Evolutionary conservation across 2,797 vertebrate species (phyloP).

Genomic region (Cetoscarus ocellatus): DNA sequence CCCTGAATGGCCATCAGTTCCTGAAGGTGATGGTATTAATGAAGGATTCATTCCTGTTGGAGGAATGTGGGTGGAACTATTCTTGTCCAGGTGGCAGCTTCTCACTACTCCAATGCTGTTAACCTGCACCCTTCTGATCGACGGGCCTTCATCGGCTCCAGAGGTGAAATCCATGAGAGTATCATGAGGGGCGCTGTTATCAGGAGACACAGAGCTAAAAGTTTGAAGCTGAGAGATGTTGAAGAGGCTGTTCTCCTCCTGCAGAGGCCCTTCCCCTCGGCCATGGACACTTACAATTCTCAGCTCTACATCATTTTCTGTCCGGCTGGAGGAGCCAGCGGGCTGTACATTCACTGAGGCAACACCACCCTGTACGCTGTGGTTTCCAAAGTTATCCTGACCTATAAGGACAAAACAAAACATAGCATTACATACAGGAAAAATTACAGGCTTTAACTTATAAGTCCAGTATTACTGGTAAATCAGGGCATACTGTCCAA

Average conservation of each 20-base stretch:
- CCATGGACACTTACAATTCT: constrained; percentile 73
- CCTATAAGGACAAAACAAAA: constrained; percentile 39
- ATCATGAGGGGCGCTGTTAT: constrained; percentile 54
- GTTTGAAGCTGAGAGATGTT: constrained; percentile 67
- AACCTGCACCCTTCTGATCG: constrained; percentile 49
- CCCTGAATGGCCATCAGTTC: constrained; percentile 39
- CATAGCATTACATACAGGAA: neutral
- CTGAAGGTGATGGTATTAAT: constrained; percentile 23
- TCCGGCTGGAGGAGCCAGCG: constrained; percentile 41
- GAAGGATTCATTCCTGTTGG: constrained; percentile 31
- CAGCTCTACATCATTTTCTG: constrained; percentile 41
- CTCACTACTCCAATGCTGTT: constrained; percentile 28
- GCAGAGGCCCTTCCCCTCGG: constrained; percentile 64
- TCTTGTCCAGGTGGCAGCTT: constrained; percentile 56
- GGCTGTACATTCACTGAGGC: constrained; percentile 33
- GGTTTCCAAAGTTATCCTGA: constrained; percentile 45
- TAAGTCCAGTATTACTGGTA: neutral
- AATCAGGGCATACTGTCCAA: no score
- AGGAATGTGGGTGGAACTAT: constrained; percentile 44
- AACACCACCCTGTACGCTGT: constrained; percentile 8
- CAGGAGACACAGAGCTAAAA: constrained; percentile 66
- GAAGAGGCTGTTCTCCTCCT: constrained; percentile 67
- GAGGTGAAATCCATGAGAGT: constrained; percentile 49
- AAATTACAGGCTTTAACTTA: neutral
- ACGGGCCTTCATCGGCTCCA: constrained; percentile 12